Evolutionary conservation across 1,140 invertebrate species (phyloP).

Genomic region (Ridgeia piscesae): DNA sequence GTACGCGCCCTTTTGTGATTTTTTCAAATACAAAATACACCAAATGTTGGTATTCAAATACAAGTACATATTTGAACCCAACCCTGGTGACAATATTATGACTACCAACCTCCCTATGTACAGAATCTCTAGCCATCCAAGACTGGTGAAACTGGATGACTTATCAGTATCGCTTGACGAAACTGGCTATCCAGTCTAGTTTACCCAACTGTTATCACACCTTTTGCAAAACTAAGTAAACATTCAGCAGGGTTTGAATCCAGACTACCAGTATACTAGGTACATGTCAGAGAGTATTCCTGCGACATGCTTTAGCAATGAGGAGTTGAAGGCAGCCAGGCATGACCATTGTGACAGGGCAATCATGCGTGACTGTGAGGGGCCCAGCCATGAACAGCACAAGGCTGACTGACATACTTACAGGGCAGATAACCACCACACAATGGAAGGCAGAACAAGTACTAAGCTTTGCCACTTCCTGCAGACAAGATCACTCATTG

Average conservation of each 20-base stretch:
- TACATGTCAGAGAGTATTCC: not conserved
- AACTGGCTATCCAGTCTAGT: too few relatives aligned
- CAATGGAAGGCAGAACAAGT: not conserved
- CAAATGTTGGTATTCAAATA: too few relatives aligned
- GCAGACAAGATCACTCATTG: not conserved
- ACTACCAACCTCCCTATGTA: too few relatives aligned
- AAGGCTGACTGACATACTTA: not conserved
- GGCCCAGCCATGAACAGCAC: not conserved
- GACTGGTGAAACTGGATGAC: too few relatives aligned
- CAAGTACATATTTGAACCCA: too few relatives aligned
- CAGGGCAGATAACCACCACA: not conserved
- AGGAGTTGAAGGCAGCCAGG: not conserved
- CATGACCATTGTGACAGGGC: not conserved
- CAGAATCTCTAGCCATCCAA: too few relatives aligned
- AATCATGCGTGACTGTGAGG: not conserved
- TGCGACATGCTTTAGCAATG: not conserved
- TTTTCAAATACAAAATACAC: too few relatives aligned
- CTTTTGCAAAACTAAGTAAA: too few relatives aligned
- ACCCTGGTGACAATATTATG: too few relatives aligned
- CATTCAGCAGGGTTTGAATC: not conserved
- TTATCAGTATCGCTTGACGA: too few relatives aligned
- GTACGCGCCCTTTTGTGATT: too few relatives aligned
- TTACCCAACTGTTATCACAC: too few relatives aligned
- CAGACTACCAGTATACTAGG: not conserved
- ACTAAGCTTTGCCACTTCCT: not conserved